Base-by-base conservation (phyloP, 2,888 invertebrate species). In the Thysanoteuthis rhombus region DNA sequence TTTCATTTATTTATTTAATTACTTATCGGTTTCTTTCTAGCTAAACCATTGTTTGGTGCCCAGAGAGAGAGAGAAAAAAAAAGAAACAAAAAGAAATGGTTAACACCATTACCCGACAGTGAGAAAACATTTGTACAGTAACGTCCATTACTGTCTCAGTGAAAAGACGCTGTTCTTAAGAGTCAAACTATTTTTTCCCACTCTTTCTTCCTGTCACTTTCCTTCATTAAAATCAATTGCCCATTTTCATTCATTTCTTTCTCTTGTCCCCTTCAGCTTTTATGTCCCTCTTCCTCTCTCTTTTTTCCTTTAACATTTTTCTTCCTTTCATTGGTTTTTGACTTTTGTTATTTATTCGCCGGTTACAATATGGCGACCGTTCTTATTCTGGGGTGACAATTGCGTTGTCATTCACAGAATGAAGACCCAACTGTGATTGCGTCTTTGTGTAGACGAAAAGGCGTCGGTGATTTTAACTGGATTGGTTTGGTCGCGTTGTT, bases 141-240 rank as follows among this genome's bases (percentile, higher is more conserved):
- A n/a, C n/a, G 16, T 75, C 75, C n/a, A 75, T 75, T n/a, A 75
- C 75, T 10, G 75, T 75, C 75, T n/a, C 75, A n/a, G 16, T n/a
- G 75, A 36, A 75, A n/a, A 75, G 75, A 75, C n/a, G 19, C 12
- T 19, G n/a, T 19, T 12, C 25, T n/a, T 16, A 3, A 75, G n/a
- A 75, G 75, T 36, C 75, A 16, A n/a, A n/a, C 75, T 75, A 75
- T 75, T n/a, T n/a, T 75, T 75, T 58, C 19, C 19, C 52, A 4
- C 4, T 52, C 25, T 52, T 52, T 52, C 25, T 75, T 75, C 36
- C 75, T 36, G 19, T 36, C 75, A 75, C 36, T 75, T 75, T 75
- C 75, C n/a, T 75, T 75, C 75, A 75, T 75, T 75, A 75, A n/a
- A 75, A 75, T 75, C 75, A 75, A 75, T 75, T 75, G 75, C n/a